phyloP scores from a whole-genome alignment of 2,797 vertebrate species.

The Limosa lapponica region DNA sequence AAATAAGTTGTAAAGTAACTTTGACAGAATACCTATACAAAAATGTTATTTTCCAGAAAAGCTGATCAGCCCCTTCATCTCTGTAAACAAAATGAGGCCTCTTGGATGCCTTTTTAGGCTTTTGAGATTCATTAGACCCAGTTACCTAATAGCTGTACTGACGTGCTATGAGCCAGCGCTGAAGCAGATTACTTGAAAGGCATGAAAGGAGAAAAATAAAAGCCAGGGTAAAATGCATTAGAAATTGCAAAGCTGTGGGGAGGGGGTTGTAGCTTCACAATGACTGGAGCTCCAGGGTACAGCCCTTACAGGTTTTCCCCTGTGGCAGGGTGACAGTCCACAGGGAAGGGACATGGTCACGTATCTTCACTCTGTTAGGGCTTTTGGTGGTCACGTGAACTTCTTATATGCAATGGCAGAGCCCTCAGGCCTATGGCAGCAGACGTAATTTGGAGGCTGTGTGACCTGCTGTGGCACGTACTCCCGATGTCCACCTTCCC shows the following conservation, averaged over 20 bases:
- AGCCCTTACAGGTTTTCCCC: not conserved
- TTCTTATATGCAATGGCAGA: not conserved
- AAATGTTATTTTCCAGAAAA: not conserved
- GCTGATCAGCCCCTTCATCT: not conserved
- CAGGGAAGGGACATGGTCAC: not conserved
- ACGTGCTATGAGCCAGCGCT: not conserved
- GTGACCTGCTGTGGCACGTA: not conserved
- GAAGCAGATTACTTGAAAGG: not conserved
- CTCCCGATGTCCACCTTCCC: not conserved
- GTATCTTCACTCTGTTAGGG: not conserved
- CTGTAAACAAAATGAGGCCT: not conserved
- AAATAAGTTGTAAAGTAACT: not conserved
- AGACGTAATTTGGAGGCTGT: not conserved
- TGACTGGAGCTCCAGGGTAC: not conserved
- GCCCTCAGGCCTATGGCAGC: rapidly evolving
- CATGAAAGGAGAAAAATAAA: not conserved
- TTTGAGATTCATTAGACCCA: not conserved
- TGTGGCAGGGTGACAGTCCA: not conserved
- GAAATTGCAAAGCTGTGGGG: not conserved
- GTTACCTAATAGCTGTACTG: not conserved
- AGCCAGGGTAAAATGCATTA: not conserved
- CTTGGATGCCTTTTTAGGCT: not conserved
- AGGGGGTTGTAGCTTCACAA: not conserved
- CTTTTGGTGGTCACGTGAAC: not conserved
- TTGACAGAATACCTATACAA: not conserved